phyloP scores from a whole-genome alignment of 92 coral and sea anemone genomes.

The Palythoa heliodiscus region DNA sequence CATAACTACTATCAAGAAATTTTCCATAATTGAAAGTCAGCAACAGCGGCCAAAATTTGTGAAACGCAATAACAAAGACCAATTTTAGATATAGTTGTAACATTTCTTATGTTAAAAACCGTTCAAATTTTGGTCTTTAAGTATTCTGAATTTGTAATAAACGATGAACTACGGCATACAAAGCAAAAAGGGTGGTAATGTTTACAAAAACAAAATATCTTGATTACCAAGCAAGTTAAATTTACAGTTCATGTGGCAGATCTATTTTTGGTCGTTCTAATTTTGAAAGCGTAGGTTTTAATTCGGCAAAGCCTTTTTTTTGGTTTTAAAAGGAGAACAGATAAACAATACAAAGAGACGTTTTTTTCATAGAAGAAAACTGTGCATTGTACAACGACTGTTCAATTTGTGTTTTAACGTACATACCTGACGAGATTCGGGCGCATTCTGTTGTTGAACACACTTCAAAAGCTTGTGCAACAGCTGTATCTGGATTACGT shows the following conservation, averaged over 20 bases:
- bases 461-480: constrained; percentile 1
- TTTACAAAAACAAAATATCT: not conserved
- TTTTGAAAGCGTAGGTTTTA: not conserved
- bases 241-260: not conserved
- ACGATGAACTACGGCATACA: not conserved
- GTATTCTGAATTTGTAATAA: not conserved
- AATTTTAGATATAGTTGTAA: not conserved
- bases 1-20: too few relatives aligned
- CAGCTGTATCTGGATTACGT: constrained; percentile 9
- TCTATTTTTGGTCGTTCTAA: not conserved
- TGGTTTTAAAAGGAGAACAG: not conserved
- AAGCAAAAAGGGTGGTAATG: not conserved
- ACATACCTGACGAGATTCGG: constrained; percentile 38
- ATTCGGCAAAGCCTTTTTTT: not conserved
- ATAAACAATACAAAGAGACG: not conserved
- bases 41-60: too few relatives aligned
- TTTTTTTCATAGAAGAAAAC: not conserved
- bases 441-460: constrained; percentile 33
- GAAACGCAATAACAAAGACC: too few relatives aligned
- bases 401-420: not conserved
- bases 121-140: not conserved
- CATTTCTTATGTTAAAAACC: too few relatives aligned
- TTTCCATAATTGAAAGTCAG: too few relatives aligned
- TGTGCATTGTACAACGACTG: not conserved
- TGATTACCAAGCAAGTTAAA: not conserved